Conservation (phyloP, 2,888 invertebrate genomes). For the Orthosia gothica region DNA sequence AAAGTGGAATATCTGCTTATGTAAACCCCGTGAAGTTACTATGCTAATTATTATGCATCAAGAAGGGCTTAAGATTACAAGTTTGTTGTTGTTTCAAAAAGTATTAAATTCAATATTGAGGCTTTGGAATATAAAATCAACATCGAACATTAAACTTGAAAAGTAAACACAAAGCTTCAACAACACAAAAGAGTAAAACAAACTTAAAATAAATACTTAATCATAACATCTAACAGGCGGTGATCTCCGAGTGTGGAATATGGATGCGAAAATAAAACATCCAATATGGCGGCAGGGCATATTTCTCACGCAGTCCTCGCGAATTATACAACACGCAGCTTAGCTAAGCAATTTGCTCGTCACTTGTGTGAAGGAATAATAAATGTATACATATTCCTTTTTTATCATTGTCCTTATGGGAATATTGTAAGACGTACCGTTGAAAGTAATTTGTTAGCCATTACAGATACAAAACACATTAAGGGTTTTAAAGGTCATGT, state of each 20-base stretch:
- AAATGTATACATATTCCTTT: conserved; percentile 65
- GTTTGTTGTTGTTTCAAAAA: conserved; percentile 28
- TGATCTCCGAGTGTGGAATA: conserved; percentile 75
- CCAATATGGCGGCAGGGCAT: conserved; percentile 76
- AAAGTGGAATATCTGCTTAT: conserved; percentile 55
- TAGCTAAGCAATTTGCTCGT: conserved; percentile 79
- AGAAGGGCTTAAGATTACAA: background rate
- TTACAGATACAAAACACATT: conserved; percentile 45
- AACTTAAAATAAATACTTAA: conserved; percentile 48
- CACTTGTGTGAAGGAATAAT: conserved; percentile 75
- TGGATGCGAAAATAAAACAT: conserved; percentile 81
- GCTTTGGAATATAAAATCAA: conserved; percentile 17
- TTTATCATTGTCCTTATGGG: conserved; percentile 34
- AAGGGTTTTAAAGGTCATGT: conserved; percentile 56
- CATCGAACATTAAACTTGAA: background rate
- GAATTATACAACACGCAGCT: conserved; percentile 76
- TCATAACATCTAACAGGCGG: conserved; percentile 60
- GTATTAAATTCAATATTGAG: conserved; percentile 23
- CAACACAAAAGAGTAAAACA: conserved; percentile 24
- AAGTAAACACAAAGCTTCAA: conserved; percentile 10
- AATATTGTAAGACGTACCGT: conserved; percentile 36
- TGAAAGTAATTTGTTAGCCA: conserved; percentile 46
- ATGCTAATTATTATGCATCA: conserved; percentile 31
- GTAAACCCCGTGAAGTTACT: conserved; percentile 12
- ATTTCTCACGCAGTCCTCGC: conserved; percentile 84